A percentile compares a stretch with the other conserved stretches of the same genome.
Evolutionary conservation across 2,113 vertebrate genomes (phyloP).

Genomic region (Zosterops hypoxanthus): DNA sequence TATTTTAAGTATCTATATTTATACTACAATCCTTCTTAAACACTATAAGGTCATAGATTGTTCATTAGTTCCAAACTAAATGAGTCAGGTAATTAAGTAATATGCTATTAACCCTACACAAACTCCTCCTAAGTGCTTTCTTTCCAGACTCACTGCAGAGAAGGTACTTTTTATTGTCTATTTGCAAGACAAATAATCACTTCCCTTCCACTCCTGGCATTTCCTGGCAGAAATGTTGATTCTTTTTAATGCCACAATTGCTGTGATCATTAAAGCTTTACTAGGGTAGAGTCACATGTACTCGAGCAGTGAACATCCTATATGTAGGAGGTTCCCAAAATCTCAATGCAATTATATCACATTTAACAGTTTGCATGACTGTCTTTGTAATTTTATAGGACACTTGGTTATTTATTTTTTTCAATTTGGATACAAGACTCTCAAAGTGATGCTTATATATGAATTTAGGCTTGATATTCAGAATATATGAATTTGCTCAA

Average conservation of each 20-base stretch:
- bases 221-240: background rate
- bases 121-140: background rate
- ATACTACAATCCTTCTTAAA: background rate
- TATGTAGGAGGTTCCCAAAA: background rate
- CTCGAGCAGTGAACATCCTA: background rate
- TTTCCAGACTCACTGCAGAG: background rate
- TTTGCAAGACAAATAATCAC: background rate
- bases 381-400: background rate
- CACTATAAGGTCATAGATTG: background rate
- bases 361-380: background rate
- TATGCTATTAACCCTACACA: background rate
- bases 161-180: background rate
- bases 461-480: background rate
- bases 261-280: constrained; percentile 20
- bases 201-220: background rate
- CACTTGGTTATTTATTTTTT: background rate
- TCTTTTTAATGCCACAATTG: background rate
- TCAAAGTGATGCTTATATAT: background rate
- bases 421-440: background rate
- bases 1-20: background rate
- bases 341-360: background rate
- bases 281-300: background rate
- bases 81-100: background rate
- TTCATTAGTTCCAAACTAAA: constrained; percentile 4
- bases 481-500: background rate